Percentiles rank a stretch among this genome's conserved stretches.
phyloP scores from a whole-genome alignment of 2,888 invertebrate species.

The Hybos culiciformis region DNA sequence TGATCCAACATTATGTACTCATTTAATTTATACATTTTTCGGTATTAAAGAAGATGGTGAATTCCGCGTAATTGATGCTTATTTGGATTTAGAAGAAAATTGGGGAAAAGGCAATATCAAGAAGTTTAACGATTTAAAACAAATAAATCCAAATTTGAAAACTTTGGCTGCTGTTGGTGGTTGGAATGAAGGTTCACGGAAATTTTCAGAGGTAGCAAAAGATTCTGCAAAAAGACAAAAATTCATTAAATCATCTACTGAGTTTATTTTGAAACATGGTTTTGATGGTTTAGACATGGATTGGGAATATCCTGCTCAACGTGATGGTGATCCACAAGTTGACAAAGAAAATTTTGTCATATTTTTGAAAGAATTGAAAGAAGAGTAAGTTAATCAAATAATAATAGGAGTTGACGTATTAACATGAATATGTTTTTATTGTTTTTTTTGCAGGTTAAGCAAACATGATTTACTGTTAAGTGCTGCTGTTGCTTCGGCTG shows the following conservation, averaged over 20 bases:
- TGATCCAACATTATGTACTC: slow-evolving; percentile 56
- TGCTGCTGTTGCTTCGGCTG: slow-evolving; percentile 45
- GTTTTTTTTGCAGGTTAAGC: slow-evolving; percentile 32
- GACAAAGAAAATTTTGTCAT: slow-evolving; percentile 29
- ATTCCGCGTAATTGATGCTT: slow-evolving; percentile 43
- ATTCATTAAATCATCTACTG: slow-evolving; percentile 22
- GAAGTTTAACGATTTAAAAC: slow-evolving; percentile 32
- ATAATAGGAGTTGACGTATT: too few relatives aligned
- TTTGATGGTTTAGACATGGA: slow-evolving; percentile 49
- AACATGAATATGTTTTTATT: neutral
- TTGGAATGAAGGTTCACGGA: slow-evolving; percentile 39
- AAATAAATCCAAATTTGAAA: slow-evolving; percentile 33
- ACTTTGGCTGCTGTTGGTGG: slow-evolving; percentile 36
- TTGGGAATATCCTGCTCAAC: slow-evolving; percentile 45
- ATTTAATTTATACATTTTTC: slow-evolving; percentile 59
- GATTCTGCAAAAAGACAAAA: slow-evolving; percentile 24
- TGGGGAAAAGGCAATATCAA: slow-evolving; percentile 40
- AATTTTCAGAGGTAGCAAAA: slow-evolving; percentile 37
- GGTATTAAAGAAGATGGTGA: slow-evolving; percentile 44
- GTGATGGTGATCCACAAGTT: slow-evolving; percentile 24
- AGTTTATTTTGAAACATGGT: slow-evolving; percentile 25
- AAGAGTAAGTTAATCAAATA: slow-evolving; percentile 17
- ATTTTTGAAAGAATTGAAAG: slow-evolving; percentile 24
- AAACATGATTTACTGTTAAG: slow-evolving; percentile 39
- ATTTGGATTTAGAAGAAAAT: slow-evolving; percentile 48